phyloP scores from a whole-genome alignment of 2,113 vertebrate species.

The Picathartes gymnocephalus region DNA sequence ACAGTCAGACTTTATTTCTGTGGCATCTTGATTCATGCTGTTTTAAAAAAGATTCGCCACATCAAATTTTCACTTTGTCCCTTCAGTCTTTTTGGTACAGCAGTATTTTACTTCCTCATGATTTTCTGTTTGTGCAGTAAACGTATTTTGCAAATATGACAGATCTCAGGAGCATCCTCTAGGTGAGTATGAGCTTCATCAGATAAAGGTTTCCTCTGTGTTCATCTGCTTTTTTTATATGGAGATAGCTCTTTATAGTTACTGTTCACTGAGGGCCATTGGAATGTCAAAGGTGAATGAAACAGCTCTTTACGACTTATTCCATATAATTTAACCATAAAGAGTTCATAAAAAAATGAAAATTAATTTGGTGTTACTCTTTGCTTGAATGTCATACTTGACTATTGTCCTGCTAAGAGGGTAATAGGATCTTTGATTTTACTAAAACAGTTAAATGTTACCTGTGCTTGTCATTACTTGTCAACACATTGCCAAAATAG shows the following conservation, averaged over 20 bases:
- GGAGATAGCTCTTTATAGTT: background rate
- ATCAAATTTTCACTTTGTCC: background rate
- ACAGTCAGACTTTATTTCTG: background rate
- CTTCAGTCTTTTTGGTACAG: background rate
- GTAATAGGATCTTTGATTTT: background rate
- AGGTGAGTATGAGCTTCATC: background rate
- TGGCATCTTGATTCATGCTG: background rate
- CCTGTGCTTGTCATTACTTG: background rate
- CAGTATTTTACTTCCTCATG: background rate
- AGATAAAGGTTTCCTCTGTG: background rate
- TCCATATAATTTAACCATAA: background rate
- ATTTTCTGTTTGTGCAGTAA: background rate
- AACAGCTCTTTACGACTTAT: background rate
- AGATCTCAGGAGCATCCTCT: background rate
- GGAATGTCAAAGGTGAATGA: background rate
- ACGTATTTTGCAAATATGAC: background rate
- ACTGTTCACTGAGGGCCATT: background rate
- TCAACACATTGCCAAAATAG: background rate
- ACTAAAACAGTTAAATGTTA: background rate
- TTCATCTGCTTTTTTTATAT: background rate
- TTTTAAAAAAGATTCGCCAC: background rate
- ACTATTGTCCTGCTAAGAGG: background rate
- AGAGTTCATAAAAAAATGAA: background rate
- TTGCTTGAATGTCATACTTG: background rate
- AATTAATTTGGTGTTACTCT: background rate